A percentile compares a stretch with the other conserved stretches of the same genome.
These are phyloP conservation scores for Sebastes diploproa DNA, from an alignment of 2,797 vertebrate genomes.

Conservation along the genomic window DNA sequence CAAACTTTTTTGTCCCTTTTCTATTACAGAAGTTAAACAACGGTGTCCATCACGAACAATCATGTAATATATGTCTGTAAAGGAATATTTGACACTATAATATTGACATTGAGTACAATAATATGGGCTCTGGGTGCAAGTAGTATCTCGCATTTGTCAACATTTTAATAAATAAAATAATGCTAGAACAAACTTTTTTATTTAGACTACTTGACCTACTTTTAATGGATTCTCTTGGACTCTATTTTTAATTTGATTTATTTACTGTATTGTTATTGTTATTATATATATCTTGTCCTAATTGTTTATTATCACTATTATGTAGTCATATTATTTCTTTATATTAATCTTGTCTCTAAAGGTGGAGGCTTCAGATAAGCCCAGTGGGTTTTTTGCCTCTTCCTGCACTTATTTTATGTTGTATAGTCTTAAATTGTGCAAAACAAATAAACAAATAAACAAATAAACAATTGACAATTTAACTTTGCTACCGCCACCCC, in stretches of 20 bases:
- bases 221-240: not conserved
- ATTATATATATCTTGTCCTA: too few relatives aligned
- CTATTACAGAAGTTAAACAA: not conserved
- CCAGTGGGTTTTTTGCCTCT: too few relatives aligned
- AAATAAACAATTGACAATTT: too few relatives aligned
- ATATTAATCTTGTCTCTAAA: too few relatives aligned
- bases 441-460: too few relatives aligned
- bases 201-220: not conserved
- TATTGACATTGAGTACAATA: not conserved
- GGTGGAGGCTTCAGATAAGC: too few relatives aligned
- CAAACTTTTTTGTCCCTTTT: not conserved
- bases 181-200: not conserved
- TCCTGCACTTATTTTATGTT: too few relatives aligned
- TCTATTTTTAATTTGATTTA: conserved; percentile 22
- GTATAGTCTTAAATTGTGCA: too few relatives aligned
- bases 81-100: not conserved
- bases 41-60: not conserved
- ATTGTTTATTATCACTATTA: too few relatives aligned
- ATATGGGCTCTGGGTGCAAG: not conserved
- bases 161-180: not conserved
- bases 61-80: not conserved
- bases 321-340: too few relatives aligned
- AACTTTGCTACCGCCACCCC: not conserved
- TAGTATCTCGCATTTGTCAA: not conserved
- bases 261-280: too few relatives aligned